Evolutionary conservation across 2,888 invertebrate species (phyloP).

Genomic region (Callyntrura sp.): DNA sequence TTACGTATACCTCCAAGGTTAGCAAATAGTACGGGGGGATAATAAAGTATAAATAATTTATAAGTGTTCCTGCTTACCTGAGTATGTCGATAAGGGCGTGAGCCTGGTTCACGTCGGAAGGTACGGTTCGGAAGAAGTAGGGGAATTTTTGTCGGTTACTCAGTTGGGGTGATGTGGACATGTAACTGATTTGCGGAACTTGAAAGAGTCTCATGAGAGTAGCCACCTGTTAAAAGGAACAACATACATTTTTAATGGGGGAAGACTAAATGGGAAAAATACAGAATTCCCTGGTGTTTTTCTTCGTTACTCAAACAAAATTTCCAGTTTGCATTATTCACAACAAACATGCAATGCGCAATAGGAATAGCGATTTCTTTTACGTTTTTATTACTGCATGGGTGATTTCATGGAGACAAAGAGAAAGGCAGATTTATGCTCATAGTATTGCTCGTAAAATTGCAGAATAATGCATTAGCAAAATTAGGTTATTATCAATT

Average conservation of each 20-base stretch:
- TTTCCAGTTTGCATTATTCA: not conserved
- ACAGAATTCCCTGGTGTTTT: no score
- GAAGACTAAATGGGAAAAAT: conserved; percentile 6
- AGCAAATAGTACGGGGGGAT: not conserved
- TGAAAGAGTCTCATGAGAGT: conserved; percentile 87
- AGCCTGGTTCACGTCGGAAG: conserved; percentile 87
- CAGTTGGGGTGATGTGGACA: conserved; percentile 87
- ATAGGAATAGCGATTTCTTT: not conserved
- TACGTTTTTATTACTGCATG: no score
- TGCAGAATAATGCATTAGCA: no score
- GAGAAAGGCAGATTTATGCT: no score
- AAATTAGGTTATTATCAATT: no score
- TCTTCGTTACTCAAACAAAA: no score
- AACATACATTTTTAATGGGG: not conserved
- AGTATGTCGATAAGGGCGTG: conserved; percentile 87
- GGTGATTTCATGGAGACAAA: no score
- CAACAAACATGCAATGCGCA: not conserved
- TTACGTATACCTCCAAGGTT: not conserved
- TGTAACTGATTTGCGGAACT: conserved; percentile 87
- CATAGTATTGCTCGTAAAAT: no score
- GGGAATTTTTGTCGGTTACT: conserved; percentile 87
- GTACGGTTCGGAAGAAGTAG: conserved; percentile 87
- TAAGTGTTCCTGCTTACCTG: conserved; percentile 85
- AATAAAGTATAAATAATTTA: no score
- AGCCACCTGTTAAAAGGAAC: conserved; percentile 85